A percentile compares a stretch with the other conserved stretches of the same genome.
Conservation (phyloP, 1,140 invertebrate species). For the Lanistes nyassanus region DNA sequence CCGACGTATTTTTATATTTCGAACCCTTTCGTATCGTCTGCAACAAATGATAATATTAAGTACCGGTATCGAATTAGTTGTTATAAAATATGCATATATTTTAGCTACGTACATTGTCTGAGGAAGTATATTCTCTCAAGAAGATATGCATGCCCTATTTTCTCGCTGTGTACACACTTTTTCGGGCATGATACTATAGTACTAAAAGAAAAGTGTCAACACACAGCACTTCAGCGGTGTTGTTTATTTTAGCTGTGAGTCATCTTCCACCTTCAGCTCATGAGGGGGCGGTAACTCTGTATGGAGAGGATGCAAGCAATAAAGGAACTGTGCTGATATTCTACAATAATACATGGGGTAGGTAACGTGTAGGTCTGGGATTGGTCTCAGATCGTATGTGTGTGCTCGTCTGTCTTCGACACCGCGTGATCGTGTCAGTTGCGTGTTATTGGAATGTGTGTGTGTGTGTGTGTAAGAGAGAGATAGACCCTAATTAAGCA, state of each 20-base stretch:
- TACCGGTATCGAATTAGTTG: too few relatives aligned
- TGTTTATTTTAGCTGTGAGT: not conserved
- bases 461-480: conserved; percentile 2
- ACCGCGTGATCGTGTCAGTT: not conserved
- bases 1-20: too few relatives aligned
- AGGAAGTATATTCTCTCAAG: not conserved
- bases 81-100: not conserved
- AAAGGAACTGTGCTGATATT: conserved; percentile 10
- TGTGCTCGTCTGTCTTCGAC: not conserved
- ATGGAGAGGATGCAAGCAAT: not conserved
- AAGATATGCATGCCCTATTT: not conserved
- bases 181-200: not conserved
- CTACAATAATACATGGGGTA: conserved; percentile 21
- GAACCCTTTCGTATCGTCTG: too few relatives aligned
- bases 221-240: not conserved
- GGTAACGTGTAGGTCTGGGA: not conserved
- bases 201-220: not conserved
- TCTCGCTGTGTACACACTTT: not conserved
- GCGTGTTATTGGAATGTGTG: not conserved
- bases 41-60: too few relatives aligned
- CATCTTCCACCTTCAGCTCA: too few relatives aligned
- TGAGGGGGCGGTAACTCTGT: not conserved
- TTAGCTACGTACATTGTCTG: not conserved
- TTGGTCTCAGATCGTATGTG: not conserved
- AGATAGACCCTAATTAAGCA: too few relatives aligned